Percentiles rank a stretch among this genome's conserved stretches.
These are phyloP conservation scores for Chelonia mydas DNA, from an alignment of 2,797 vertebrate genomes.

Conservation along the genomic window DNA sequence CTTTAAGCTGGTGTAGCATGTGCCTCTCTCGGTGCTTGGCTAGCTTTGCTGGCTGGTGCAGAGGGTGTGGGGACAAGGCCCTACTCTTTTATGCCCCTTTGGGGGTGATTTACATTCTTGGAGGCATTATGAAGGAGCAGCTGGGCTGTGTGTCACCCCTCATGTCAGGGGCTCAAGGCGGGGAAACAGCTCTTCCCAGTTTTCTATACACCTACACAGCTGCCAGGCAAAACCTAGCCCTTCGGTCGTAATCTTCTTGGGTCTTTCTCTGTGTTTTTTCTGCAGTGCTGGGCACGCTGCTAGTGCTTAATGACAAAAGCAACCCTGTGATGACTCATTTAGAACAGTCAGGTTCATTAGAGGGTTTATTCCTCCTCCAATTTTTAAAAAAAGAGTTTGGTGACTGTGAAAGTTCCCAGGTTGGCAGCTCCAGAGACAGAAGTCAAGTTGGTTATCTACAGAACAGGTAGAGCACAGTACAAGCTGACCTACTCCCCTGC, in stretches of 20 bases:
- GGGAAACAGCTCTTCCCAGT: not conserved
- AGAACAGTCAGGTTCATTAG: not conserved
- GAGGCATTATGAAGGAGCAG: not conserved
- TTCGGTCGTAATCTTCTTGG: not conserved
- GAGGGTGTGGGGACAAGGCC: not conserved
- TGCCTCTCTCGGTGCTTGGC: not conserved
- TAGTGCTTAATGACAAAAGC: not conserved
- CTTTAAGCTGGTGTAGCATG: not conserved
- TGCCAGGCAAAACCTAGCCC: not conserved
- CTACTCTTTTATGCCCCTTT: not conserved
- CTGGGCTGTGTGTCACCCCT: fast-evolving
- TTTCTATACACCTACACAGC: not conserved
- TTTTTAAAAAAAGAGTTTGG: not conserved
- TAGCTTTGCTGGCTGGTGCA: not conserved
- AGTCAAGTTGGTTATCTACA: not conserved
- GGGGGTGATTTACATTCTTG: fast-evolving
- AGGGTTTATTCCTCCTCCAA: fast-evolving
- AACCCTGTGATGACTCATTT: not conserved
- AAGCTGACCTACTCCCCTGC: not conserved
- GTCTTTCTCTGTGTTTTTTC: not conserved
- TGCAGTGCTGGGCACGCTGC: not conserved
- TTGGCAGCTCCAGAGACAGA: not conserved
- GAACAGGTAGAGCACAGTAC: not conserved
- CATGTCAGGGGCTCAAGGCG: not conserved
- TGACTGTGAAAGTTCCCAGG: not conserved